Evolutionary conservation across 2,113 vertebrate species (phyloP), one percentile per base, ranked within the genome.

Genomic region (Cyphomyrus plagiostoma): DNA sequence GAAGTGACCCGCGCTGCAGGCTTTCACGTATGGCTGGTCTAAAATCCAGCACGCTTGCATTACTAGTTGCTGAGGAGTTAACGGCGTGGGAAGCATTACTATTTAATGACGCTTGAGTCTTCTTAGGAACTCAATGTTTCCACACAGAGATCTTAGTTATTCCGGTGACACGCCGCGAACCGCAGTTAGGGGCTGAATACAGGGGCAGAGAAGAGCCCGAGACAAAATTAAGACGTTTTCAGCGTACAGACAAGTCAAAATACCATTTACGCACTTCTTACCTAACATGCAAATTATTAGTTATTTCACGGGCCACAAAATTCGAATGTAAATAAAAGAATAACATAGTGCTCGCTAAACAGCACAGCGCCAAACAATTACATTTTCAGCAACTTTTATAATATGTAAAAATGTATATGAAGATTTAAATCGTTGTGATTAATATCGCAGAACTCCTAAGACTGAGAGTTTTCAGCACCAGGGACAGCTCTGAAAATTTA

Each of bases 71-170:
- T 88, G 48, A 90, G 90, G 88, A 92, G 89, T 88, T 90, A 89
- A 90, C 66, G 89, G 89, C 91, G 83, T 92, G 90, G 89, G 90
- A 92, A 92, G 90, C 89, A 93, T 92, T 86, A 90, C 90, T 93
- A 86, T 91, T 93, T 91, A 90, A 93, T 93, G 90, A 77, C 89
- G 74, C 88, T 88, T 90, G 70, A 86, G 48, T 87, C 90, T 90
- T 74, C 89, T 88, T 35, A 52, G 85, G 86, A 91, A 88, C 58
- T 85, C 58, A 88, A 90, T 90, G 89, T 89, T 91, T 93, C 89
- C 89, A 77, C 58, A 87, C 86, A 89, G 66, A 87, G 86, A 66
- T 52, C 85, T 88, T 35, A 58, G 56, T 85, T 85, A 88, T 88
- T 92, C 66, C 87, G 48, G 48, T 80, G 42, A 90, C 89, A 87